Conservation (phyloP, 2,888 invertebrate genomes). For the Pristionchus japonicus region DNA sequence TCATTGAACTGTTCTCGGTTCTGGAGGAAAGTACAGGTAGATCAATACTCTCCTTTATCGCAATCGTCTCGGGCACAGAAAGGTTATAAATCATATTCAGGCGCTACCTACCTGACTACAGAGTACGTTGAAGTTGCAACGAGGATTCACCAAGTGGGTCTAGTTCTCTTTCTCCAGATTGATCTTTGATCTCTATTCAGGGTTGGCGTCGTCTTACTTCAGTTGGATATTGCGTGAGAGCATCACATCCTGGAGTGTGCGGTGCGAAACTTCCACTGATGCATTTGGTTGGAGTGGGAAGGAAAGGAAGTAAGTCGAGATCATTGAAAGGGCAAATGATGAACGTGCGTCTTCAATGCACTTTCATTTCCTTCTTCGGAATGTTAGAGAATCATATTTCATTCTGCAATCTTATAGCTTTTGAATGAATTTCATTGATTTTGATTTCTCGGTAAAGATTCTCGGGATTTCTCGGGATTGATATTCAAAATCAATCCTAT, state of each 20-base stretch:
- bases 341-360: no score
- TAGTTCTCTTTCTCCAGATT: neutral
- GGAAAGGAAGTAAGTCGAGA: slow-evolving; percentile 39
- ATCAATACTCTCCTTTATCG: neutral
- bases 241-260: slow-evolving; percentile 43
- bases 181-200: slow-evolving; percentile 40
- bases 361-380: no score
- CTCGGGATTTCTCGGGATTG: neutral
- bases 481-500: neutral
- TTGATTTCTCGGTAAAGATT: neutral
- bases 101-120: slow-evolving; percentile 12
- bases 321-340: no score
- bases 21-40: slow-evolving; percentile 9
- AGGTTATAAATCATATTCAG: neutral
- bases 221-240: slow-evolving; percentile 42
- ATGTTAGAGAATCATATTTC: no score
- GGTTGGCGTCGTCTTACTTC: slow-evolving; percentile 39
- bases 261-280: slow-evolving; percentile 21
- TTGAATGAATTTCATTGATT: no score
- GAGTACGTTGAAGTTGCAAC: slow-evolving; percentile 41
- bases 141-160: neutral
- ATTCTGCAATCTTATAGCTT: no score
- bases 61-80: neutral
- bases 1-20: slow-evolving; percentile 3
- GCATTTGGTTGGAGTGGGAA: slow-evolving; percentile 35